Percentiles rank a stretch among this genome's conserved stretches.
phyloP scores from a whole-genome alignment of 2,797 vertebrate genomes.

The Gallinago nigripennis region DNA sequence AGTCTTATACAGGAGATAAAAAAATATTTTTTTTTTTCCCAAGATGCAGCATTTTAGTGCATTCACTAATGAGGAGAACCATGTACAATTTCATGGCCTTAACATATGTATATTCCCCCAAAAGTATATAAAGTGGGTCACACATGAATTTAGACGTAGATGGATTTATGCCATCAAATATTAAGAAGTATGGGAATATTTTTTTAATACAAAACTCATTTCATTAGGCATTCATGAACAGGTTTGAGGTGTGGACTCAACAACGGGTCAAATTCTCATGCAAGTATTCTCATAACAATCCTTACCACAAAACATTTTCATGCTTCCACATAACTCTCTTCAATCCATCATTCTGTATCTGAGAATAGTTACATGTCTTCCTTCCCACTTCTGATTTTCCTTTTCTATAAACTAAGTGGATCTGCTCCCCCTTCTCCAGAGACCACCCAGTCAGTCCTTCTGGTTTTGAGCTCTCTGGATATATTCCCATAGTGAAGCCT shows the following conservation, averaged over 20 bases:
- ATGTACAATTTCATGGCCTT: background rate
- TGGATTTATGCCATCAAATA: background rate
- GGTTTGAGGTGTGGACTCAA: background rate
- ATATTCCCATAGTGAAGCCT: background rate
- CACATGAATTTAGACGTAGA: background rate
- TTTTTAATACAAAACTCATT: background rate
- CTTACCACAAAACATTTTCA: background rate
- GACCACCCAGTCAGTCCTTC: background rate
- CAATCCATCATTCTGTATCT: background rate
- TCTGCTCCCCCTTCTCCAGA: background rate
- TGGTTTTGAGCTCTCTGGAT: background rate
- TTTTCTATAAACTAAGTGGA: background rate
- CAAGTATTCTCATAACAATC: background rate
- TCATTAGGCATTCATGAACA: background rate
- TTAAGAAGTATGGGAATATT: background rate
- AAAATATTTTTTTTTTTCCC: background rate
- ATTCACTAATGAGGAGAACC: background rate
- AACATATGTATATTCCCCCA: background rate
- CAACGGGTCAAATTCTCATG: background rate
- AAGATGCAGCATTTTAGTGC: background rate
- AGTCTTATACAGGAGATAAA: background rate
- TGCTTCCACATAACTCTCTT: background rate
- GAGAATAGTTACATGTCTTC: background rate
- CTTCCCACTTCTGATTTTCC: background rate
- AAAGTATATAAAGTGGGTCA: background rate